Base-by-base conservation (phyloP, 1,140 invertebrate genomes). In the Solenopsis fugax region DNA sequence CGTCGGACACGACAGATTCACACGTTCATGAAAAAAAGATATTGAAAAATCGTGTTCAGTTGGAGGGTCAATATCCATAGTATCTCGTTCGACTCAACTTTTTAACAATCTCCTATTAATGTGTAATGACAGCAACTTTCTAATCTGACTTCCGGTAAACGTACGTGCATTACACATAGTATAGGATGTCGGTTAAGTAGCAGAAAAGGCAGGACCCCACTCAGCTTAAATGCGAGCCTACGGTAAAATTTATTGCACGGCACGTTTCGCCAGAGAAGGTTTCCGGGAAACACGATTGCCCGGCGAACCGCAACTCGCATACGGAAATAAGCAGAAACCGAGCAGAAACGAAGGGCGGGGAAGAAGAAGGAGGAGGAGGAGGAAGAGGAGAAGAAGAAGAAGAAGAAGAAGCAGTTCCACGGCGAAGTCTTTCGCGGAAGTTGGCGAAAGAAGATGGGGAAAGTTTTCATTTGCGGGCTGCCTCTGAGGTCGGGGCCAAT, bases 401-500 rank as follows among this genome's bases (percentile, higher is more conserved):
- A 77, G 1, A 41, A 84, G 34, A 71, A 85, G 21, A 45, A 50
- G 56, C 56, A 87, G 85, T 89, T 87, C n/a, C 64, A 54, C n/a
- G 58, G 65, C 58, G 88, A 78, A 69, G 45, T 62, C 86, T 69
- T 84, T 84, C 85, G 88, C 81, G 56, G 48, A 75, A 90, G 82
- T 86, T 72, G 48, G 60, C 54, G 73, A 65, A 89, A 80, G 89
- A 88, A 89, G 90, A 91, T 89, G 89, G 86, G 56, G 87, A 92
- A 92, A 92, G 91, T 92, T 92, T 91, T 90, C 87, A 91, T 91
- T 91, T 87, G 89, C 89, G 60, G 82, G 60, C n/a, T 58, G 78
- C 87, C 85, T 62, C 41, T 64, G 80, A 88, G 88, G 90, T 90
- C 87, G 81, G 81, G 86, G 88, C 82, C 86, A 91, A 91, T 86